Evolutionary conservation across 2,888 invertebrate species (phyloP).

Genomic region (Drosophila nr. perissopoda): DNA sequence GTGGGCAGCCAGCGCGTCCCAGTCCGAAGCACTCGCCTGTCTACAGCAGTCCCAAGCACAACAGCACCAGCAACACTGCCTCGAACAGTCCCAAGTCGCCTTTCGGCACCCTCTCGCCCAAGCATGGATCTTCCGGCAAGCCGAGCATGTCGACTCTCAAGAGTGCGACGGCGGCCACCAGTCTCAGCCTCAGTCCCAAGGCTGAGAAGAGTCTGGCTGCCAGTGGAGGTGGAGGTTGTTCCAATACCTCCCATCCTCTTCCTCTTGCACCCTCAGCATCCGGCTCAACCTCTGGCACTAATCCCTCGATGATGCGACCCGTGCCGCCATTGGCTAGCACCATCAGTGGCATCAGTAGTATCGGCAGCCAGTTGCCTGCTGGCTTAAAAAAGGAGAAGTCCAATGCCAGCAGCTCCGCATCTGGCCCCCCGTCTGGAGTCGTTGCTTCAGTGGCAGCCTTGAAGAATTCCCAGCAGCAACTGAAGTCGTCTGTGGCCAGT

Average conservation of each 20-base stretch:
- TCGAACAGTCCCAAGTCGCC: slow-evolving; percentile 91
- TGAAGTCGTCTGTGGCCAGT: slow-evolving; percentile 68
- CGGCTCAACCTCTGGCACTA: slow-evolving; percentile 3
- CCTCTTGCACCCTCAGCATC: slow-evolving; percentile 18
- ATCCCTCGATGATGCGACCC: slow-evolving; percentile 70
- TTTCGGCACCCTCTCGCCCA: slow-evolving; percentile 92
- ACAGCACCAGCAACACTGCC: slow-evolving; percentile 89
- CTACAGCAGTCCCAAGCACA: slow-evolving; percentile 86
- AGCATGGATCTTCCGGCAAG: slow-evolving; percentile 91
- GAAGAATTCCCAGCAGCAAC: slow-evolving; percentile 64
- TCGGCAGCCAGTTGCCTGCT: slow-evolving; percentile 33
- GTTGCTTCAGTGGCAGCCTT: slow-evolving; percentile 69
- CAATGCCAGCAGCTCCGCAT: slow-evolving; percentile 20
- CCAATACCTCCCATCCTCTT: slow-evolving; percentile 13
- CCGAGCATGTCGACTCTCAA: slow-evolving; percentile 95
- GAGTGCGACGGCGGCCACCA: slow-evolving; percentile 87
- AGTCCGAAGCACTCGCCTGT: slow-evolving; percentile 89
- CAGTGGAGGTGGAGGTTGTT: slow-evolving; percentile 16
- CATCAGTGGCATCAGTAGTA: slow-evolving; percentile 26
- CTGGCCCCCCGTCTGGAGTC: slow-evolving; percentile 31
- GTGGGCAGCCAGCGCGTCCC: slow-evolving; percentile 83
- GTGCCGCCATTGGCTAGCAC: slow-evolving; percentile 85
- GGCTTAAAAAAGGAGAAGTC: slow-evolving; percentile 46
- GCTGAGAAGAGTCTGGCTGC: slow-evolving; percentile 67
- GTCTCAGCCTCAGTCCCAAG: slow-evolving; percentile 79